A percentile compares a stretch with the other conserved stretches of the same genome.
Conservation (phyloP, 2,888 invertebrate genomes). For the Zaprionus bogoriensis region DNA sequence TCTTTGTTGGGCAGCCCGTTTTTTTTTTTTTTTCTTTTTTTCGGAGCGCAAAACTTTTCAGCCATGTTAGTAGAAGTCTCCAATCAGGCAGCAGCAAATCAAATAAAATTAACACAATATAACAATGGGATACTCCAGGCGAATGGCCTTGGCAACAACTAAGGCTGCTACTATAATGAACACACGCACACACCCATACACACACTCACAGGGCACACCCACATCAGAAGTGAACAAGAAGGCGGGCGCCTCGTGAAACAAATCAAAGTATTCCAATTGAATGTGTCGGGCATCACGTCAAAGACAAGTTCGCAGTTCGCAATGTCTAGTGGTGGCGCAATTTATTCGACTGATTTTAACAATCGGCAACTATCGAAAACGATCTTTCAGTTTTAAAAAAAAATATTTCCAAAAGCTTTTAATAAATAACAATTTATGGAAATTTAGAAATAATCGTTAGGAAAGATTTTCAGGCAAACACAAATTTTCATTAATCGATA, state of each 20-base stretch:
- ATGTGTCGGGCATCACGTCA: neutral
- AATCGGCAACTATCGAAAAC: too few species aligned
- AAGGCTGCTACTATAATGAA: neutral
- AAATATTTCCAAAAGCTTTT: too few species aligned
- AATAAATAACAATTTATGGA: too few species aligned
- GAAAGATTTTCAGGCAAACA: too few species aligned
- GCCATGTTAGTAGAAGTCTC: slow-evolving; percentile 15
- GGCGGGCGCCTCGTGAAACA: slow-evolving; percentile 11
- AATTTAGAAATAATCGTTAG: too few species aligned
- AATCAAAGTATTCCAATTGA: slow-evolving; percentile 14
- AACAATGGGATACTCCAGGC: slow-evolving; percentile 34
- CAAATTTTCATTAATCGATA: too few species aligned
- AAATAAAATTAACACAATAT: slow-evolving; percentile 48
- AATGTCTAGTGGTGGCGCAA: too few species aligned
- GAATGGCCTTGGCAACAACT: slow-evolving; percentile 25
- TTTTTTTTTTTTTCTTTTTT: slow-evolving; percentile 12
- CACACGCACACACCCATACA: neutral
- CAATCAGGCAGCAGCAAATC: slow-evolving; percentile 38
- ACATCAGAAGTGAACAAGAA: neutral
- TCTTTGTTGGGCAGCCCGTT: slow-evolving; percentile 40
- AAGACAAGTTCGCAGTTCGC: too few species aligned
- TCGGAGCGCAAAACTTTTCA: slow-evolving; percentile 30
- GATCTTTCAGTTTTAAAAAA: too few species aligned
- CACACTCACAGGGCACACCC: neutral
- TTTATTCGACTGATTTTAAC: too few species aligned